Conservation (phyloP, 2,888 invertebrate genomes). For the Bibio marci region DNA sequence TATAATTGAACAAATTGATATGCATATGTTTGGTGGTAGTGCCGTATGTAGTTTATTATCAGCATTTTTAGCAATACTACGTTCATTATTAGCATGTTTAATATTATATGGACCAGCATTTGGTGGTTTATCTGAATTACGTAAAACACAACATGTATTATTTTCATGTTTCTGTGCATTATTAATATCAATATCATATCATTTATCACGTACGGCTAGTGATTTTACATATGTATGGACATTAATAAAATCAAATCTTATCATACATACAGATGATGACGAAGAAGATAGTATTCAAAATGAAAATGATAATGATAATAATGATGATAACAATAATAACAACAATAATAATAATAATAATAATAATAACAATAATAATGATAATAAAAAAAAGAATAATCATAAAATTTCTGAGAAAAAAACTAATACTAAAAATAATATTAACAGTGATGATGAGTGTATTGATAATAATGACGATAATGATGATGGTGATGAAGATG, state of each 20-base stretch:
- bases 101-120: conserved; percentile 76
- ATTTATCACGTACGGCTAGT: conserved; percentile 80
- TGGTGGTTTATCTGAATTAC: conserved; percentile 67
- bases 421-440: neutral
- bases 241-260: conserved; percentile 56
- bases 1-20: conserved; percentile 86
- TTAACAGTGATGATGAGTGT: conserved; percentile 5
- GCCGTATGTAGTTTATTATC: conserved; percentile 72
- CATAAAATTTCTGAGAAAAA: neutral
- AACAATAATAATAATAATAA: neutral
- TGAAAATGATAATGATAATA: no score
- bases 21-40: conserved; percentile 78
- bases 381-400: neutral
- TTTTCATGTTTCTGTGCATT: conserved; percentile 91
- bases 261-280: conserved; percentile 58
- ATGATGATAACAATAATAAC: neutral
- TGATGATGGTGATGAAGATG: neutral
- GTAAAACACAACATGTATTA: conserved; percentile 74
- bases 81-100: conserved; percentile 64
- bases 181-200: conserved; percentile 75
- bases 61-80: conserved; percentile 62
- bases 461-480: conserved; percentile 4
- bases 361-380: neutral
- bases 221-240: conserved; percentile 84
- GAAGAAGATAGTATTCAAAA: conserved; percentile 20